Base-by-base conservation (phyloP, 35 echinoderm and acorn worm species). In the Hemicentrotus pulcherrimus region DNA sequence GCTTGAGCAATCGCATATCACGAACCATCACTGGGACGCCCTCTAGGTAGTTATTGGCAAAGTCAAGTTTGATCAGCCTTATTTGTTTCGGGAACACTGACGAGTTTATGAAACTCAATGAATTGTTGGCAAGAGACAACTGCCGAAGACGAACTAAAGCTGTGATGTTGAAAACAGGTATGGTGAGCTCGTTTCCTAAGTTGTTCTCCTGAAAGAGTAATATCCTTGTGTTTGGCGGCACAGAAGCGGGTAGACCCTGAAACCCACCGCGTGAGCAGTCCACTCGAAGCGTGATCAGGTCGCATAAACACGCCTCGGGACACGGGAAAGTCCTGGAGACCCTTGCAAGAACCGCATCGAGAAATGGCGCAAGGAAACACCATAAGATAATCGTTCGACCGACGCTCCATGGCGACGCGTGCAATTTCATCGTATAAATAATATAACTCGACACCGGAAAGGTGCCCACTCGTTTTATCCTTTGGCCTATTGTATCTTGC, bases 1-100 rank as follows among this genome's bases (percentile, higher is more conserved):
- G 45, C 46, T 93, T 93, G n/a, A 93, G 48, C 46, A 93, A 93
- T 48, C 91, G 91, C 91, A 93, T 93, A n/a, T 47, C 31, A 28
- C 91, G 91, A 58, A 93, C 46, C 32, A 58, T 93, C 15, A 2
- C 16, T 31, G 91, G 91, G n/a, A 93, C n/a, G 24, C 45, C 48
- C 48, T 93, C 32, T 11, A 93, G 48, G 46, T 93, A 47, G 91
- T 93, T 93, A 50, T n/a, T 48, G 30, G 9, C 30, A 31, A 93
- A 31, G 48, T 93, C 48, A 11, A 93, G 22, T 93, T 93, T 93
- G 30, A 93, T 93, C 32, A 93, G 13, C 48, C 30, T 58, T 58
- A 46, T 47, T 93, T 93, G 91, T 31, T 58, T 32, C 22, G 91
- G 30, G 13, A 93, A 93, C n/a, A 93, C 91, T 8, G 32, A 46